Evolutionary conservation across 92 coral and sea anemone species (phyloP).

Genomic region (Isaurus tuberculatus): DNA sequence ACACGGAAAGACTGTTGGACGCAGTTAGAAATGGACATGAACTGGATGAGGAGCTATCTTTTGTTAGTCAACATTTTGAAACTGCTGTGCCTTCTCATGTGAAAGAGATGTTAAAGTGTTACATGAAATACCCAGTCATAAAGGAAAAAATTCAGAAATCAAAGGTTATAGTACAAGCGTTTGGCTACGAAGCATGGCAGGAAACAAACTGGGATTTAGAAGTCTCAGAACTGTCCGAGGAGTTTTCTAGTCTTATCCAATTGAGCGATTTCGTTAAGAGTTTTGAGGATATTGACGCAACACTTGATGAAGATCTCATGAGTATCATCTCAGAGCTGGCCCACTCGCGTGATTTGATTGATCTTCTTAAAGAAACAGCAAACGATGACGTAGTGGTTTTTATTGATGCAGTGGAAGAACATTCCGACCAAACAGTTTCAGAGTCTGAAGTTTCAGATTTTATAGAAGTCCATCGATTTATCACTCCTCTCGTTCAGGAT

Average conservation of each 20-base stretch:
- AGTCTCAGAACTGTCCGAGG: background rate
- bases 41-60: conserved; percentile 51
- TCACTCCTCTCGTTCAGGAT: conserved; percentile 57
- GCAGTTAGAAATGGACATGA: conserved; percentile 25
- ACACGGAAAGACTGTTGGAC: conserved; percentile 7
- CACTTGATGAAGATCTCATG: conserved; percentile 22
- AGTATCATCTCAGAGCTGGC: conserved; percentile 53
- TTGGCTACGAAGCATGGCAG: conserved; percentile 16
- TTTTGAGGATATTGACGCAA: conserved; percentile 16
- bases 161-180: conserved; percentile 21
- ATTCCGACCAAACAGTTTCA: conserved; percentile 70
- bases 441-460: conserved; percentile 75
- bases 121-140: conserved; percentile 46
- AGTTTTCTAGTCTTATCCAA: background rate
- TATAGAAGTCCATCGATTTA: conserved; percentile 73
- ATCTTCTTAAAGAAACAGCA: conserved; percentile 66
- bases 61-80: conserved; percentile 36
- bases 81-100: conserved; percentile 3
- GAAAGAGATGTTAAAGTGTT: conserved; percentile 28
- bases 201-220: background rate
- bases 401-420: conserved; percentile 83
- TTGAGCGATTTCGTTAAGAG: conserved; percentile 25
- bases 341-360: conserved; percentile 59
- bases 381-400: conserved; percentile 71
- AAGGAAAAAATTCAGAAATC: conserved; percentile 36